These are phyloP conservation scores for Buteo buteo DNA, from an alignment of 2,113 vertebrate genomes.

Conservation along the genomic window DNA sequence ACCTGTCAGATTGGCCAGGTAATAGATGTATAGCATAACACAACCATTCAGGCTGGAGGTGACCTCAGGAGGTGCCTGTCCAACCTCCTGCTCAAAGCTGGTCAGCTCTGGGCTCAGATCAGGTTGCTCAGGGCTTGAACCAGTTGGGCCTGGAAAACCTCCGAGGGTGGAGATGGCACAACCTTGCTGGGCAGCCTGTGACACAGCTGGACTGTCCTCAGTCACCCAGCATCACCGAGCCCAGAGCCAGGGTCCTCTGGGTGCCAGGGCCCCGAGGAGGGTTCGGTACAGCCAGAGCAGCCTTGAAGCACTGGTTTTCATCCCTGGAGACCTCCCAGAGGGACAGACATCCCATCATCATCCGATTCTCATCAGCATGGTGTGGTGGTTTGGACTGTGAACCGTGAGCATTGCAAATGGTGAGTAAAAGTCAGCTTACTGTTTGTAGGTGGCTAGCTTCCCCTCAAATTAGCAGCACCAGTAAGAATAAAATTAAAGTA, in stretches of 20 bases:
- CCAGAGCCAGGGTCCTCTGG: not conserved
- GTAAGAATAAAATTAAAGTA: not conserved
- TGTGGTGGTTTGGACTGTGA: not conserved
- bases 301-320: not conserved
- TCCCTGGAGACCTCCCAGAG: not conserved
- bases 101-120: not conserved
- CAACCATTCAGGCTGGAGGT: not conserved
- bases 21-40: not conserved
- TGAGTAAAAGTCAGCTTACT: not conserved
- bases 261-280: not conserved
- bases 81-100: not conserved
- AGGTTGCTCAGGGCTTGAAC: not conserved
- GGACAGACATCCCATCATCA: not conserved
- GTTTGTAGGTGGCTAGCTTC: not conserved
- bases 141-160: not conserved
- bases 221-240: not conserved
- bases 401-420: not conserved
- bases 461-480: not conserved
- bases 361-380: not conserved
- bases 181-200: not conserved
- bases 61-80: not conserved
- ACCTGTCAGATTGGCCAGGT: not conserved
- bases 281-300: rapidly evolving
- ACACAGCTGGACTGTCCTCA: not conserved
- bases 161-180: not conserved